Evolutionary conservation across 2,888 invertebrate species (phyloP).

Genomic region (Hypercompe scribonia): DNA sequence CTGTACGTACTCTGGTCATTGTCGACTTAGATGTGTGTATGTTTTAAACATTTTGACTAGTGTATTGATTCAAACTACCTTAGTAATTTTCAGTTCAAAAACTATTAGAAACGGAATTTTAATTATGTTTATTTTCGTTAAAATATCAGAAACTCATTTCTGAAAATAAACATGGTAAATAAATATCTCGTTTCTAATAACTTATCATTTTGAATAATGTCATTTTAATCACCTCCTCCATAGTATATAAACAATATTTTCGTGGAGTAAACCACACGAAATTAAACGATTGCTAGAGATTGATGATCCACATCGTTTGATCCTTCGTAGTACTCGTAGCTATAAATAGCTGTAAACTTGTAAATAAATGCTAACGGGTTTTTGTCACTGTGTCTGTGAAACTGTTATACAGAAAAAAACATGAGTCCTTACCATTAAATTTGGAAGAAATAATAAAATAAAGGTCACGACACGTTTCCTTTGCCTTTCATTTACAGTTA

Average conservation of each 20-base stretch:
- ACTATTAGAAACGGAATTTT: not conserved
- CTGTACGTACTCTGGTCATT: not conserved
- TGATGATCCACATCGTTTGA: not conserved
- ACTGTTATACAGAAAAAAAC: not conserved
- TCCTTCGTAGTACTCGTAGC: not conserved
- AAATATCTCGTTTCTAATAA: not conserved
- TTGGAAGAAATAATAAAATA: slow-evolving; percentile 14
- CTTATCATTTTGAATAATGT: not conserved
- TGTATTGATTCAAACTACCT: not conserved
- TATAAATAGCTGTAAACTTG: not conserved
- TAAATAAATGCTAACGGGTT: not conserved
- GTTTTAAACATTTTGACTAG: not conserved
- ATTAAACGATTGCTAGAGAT: not conserved
- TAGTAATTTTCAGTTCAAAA: not conserved
- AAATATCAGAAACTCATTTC: no score
- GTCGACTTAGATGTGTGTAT: not conserved
- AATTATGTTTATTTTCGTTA: no score
- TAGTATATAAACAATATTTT: not conserved
- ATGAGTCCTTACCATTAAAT: not conserved
- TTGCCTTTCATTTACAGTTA: slow-evolving; percentile 29
- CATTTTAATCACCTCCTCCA: not conserved
- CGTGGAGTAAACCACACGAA: not conserved
- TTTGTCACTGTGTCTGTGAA: not conserved
- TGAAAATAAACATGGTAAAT: not conserved
- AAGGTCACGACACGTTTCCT: slow-evolving; percentile 26